Percentiles rank a stretch among this genome's conserved stretches.
These are phyloP conservation scores for Polyploca ridens DNA, from an alignment of 2,888 invertebrate genomes.

Conservation along the genomic window DNA sequence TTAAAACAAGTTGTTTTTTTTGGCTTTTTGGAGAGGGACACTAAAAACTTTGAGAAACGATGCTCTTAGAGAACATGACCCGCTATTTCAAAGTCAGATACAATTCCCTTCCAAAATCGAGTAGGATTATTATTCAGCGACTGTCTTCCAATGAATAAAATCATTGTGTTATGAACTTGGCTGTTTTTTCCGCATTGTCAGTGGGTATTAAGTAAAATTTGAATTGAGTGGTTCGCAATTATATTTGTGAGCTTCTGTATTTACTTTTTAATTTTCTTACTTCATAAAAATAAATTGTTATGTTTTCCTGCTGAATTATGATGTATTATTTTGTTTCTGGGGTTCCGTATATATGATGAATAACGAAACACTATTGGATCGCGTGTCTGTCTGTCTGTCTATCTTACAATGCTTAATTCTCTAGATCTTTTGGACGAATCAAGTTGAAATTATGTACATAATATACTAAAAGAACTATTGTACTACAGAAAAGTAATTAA, in stretches of 20 bases:
- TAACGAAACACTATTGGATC: no score
- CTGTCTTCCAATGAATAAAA: conserved; percentile 12
- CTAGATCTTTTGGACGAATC: no score
- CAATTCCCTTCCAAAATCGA: conserved; percentile 2
- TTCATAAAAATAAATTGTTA: neutral
- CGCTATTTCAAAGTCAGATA: neutral
- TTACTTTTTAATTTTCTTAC: no score
- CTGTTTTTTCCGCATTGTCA: conserved; percentile 11
- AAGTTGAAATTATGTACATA: no score
- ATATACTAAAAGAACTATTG: no score
- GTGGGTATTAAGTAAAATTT: neutral
- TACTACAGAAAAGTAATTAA: no score
- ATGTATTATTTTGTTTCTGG: no score
- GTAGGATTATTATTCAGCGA: conserved; percentile 9
- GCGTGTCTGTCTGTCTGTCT: no score
- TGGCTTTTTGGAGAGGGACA: no score
- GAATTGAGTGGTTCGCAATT: neutral
- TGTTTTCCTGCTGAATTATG: neutral
- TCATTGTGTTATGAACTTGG: conserved; percentile 10
- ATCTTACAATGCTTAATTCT: no score
- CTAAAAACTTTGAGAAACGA: no score
- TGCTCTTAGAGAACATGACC: neutral
- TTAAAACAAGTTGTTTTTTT: neutral
- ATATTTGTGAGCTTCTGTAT: neutral
- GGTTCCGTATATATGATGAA: no score